Evolutionary conservation across 2,888 invertebrate genomes (phyloP).

Genomic region (Theodoxus fluviatilis): DNA sequence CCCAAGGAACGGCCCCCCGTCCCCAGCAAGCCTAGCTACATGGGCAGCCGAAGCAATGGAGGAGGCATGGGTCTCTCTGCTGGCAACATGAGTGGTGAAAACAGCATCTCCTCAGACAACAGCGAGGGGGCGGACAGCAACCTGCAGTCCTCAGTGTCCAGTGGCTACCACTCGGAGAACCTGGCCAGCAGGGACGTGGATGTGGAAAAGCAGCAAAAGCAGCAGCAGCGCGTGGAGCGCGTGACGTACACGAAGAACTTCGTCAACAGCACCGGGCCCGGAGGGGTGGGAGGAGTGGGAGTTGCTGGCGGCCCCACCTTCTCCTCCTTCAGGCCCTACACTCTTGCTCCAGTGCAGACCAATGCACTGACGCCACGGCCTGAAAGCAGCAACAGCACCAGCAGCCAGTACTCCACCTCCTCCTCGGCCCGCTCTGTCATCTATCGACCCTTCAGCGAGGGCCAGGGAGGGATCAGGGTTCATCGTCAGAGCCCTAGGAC

Average conservation of each 20-base stretch:
- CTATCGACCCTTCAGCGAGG: constrained; percentile 39
- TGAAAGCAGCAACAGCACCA: constrained; percentile 51
- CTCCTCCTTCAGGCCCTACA: constrained; percentile 37
- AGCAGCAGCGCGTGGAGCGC: too few species aligned
- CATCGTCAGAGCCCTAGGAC: constrained; percentile 1
- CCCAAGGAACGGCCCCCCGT: too few species aligned
- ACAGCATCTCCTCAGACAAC: constrained; percentile 43
- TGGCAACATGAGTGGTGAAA: constrained; percentile 35
- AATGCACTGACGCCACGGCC: constrained; percentile 42
- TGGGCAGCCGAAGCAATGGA: too few species aligned
- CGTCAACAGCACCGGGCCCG: constrained; percentile 34
- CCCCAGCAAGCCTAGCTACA: too few species aligned
- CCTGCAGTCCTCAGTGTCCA: constrained; percentile 37
- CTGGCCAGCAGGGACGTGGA: constrained; percentile 3
- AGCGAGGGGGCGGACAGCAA: constrained; percentile 40
- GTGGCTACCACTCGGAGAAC: constrained; percentile 39
- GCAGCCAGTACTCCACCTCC: constrained; percentile 53
- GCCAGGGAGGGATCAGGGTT: constrained; percentile 5
- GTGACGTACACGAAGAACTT: constrained; percentile 34
- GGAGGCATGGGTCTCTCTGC: too few species aligned
- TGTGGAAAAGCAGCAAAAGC: too few species aligned
- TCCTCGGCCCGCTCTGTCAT: constrained; percentile 51
- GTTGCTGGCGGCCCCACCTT: constrained; percentile 39
- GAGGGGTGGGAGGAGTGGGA: too few species aligned
- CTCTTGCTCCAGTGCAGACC: constrained; percentile 32